Base-by-base conservation (phyloP, 2,888 invertebrate species). In the Torymus texanus region DNA sequence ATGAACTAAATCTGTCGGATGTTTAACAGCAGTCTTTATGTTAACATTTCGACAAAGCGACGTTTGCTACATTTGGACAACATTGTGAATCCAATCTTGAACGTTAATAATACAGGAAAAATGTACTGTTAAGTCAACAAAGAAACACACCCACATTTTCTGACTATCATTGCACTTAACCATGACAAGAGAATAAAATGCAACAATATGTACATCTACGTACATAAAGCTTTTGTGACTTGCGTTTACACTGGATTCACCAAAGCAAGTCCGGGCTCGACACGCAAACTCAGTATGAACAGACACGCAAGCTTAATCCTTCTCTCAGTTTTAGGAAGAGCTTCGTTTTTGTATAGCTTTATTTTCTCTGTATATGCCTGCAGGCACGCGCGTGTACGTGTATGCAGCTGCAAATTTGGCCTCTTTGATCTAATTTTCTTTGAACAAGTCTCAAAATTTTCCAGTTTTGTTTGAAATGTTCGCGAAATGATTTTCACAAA, bases 231-330 rank as follows among this genome's bases (percentile, higher is more conserved):
- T 73, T 70, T 67, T 56, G 14, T 66, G 80, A 83, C 73, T 75
- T 76, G 73, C 53, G 65, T 86, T 83, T 87, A 89, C 86, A 88
- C 88, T 89, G 87, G 88, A 89, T 89, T 89, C 88, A 86, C 87
- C 88, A 88, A 89, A 89, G 89, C 89, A 89, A 89, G 89, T 89
- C 89, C 89, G 88, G 88, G 87, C 89, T 90, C 88, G 88, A 89
- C 89, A 90, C 89, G 90, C 90, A 84, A 90, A 85, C 85, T 84
- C 85, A 84, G 85, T 85, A 88, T 87, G 87, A 88, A 85, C 84
- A 84, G 89, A 88, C 89, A 89, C 89, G 89, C 90, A 86, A 89
- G 84, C 86, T 86, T 86, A 83, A 85, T 84, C 67, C 58, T 18
- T 21, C 21, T 2, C 2, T 21, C 21, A 21, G 21, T 21, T 21